Evolutionary conservation across 2,888 invertebrate genomes (phyloP).

Genomic region (Empis livida): DNA sequence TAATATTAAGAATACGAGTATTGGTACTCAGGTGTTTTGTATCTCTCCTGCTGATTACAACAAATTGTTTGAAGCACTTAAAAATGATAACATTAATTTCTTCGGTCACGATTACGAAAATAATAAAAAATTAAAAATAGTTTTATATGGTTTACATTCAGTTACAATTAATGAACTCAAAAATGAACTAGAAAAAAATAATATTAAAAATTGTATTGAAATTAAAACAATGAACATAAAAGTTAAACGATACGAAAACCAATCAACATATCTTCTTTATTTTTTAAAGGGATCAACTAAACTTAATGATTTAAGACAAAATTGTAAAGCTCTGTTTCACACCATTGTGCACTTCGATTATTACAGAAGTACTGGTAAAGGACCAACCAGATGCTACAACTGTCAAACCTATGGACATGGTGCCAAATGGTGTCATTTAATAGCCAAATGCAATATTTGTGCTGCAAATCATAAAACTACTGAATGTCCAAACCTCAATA

Average conservation of each 20-base stretch:
- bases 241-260: neutral
- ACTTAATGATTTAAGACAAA: neutral
- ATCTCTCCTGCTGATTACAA: neutral
- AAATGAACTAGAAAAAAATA: neutral
- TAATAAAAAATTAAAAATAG: neutral
- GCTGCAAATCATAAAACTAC: neutral
- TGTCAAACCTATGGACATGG: neutral
- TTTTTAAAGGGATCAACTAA: neutral
- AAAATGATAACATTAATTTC: neutral
- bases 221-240: neutral
- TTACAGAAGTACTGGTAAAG: neutral
- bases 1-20: neutral
- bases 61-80: neutral
- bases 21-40: neutral
- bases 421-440: neutral
- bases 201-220: neutral
- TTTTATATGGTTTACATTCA: neutral
- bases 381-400: neutral
- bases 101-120: neutral
- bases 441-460: neutral
- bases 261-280: neutral
- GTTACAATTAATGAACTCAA: neutral
- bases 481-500: neutral
- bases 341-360: neutral
- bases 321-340: neutral